phyloP scores from a whole-genome alignment of 2,797 vertebrate species.

The Corythornis leucogaster region DNA sequence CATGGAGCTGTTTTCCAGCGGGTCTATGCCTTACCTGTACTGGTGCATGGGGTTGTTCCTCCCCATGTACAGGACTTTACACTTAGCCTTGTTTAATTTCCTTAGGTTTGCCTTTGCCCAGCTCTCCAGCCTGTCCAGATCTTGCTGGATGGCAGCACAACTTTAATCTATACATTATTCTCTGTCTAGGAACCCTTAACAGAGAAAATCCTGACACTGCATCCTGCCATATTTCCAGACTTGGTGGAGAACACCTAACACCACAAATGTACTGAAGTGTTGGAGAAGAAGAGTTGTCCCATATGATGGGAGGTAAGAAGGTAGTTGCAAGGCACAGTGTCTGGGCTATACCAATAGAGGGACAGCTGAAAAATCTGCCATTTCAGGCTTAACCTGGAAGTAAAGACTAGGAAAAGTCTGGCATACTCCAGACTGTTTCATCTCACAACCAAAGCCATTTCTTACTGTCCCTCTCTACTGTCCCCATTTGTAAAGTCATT shows the following conservation, averaged over 20 bases:
- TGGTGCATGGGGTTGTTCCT: too few species aligned
- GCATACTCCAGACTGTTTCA: not conserved
- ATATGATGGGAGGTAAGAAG: accelerated
- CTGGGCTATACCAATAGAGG: not conserved
- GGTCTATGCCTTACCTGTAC: too few species aligned
- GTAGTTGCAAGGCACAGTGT: not conserved
- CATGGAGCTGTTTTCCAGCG: too few species aligned
- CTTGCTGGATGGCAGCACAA: too few species aligned
- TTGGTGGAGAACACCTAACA: not conserved
- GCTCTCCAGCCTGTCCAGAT: too few species aligned
- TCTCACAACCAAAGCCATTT: not conserved
- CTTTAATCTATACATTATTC: not conserved
- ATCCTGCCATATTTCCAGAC: not conserved
- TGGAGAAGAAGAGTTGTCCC: accelerated
- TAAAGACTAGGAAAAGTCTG: not conserved
- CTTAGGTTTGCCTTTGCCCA: too few species aligned
- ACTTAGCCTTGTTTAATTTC: too few species aligned
- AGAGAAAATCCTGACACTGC: not conserved
- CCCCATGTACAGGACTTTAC: too few species aligned
- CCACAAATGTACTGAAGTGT: accelerated
- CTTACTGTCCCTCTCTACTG: not conserved
- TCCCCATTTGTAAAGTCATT: not conserved
- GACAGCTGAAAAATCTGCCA: not conserved
- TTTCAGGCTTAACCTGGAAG: not conserved
- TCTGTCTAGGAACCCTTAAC: not conserved